These are phyloP conservation scores for Drosophila pandora DNA, from an alignment of 1,140 invertebrate species.

Conservation along the genomic window DNA sequence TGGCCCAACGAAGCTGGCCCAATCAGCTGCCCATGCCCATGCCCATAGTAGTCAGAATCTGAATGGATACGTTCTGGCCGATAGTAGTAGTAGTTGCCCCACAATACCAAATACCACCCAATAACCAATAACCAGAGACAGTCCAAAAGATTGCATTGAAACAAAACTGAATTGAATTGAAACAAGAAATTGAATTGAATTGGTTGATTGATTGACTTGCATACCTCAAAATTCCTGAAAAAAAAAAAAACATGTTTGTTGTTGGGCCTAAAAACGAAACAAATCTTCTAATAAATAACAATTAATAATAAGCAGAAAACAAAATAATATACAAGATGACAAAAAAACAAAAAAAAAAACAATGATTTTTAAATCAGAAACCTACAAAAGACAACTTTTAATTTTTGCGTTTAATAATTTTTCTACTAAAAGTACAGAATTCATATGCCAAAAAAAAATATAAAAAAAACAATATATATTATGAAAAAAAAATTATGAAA, in stretches of 20 bases:
- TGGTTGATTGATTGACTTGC: slow-evolving; percentile 46
- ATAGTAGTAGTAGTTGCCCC: slow-evolving; percentile 78
- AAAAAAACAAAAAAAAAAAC: slow-evolving; percentile 29
- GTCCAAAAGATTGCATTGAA: slow-evolving; percentile 23
- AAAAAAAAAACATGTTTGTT: slow-evolving; percentile 54
- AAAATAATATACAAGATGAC: neutral
- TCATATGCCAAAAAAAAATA: slow-evolving; percentile 47
- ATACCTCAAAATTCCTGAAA: slow-evolving; percentile 41
- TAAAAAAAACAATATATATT: slow-evolving; percentile 8
- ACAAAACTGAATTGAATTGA: slow-evolving; percentile 23
- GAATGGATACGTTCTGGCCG: slow-evolving; percentile 78
- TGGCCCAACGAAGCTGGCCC: slow-evolving; percentile 61
- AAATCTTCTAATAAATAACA: slow-evolving; percentile 54
- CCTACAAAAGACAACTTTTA: slow-evolving; percentile 67
- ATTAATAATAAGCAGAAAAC: slow-evolving; percentile 38
- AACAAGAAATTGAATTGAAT: slow-evolving; percentile 19
- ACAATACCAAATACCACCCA: slow-evolving; percentile 48
- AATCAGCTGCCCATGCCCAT: slow-evolving; percentile 48
- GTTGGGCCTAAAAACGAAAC: slow-evolving; percentile 44
- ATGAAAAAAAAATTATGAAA: slow-evolving; percentile 51
- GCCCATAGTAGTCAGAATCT: slow-evolving; percentile 57
- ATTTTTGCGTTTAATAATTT: slow-evolving; percentile 74
- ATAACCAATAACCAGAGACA: slow-evolving; percentile 38
- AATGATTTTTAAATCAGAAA: slow-evolving; percentile 28
- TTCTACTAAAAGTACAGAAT: slow-evolving; percentile 62